Evolutionary conservation across 2,113 vertebrate species (phyloP).

Genomic region (Percopsis transmontana): DNA sequence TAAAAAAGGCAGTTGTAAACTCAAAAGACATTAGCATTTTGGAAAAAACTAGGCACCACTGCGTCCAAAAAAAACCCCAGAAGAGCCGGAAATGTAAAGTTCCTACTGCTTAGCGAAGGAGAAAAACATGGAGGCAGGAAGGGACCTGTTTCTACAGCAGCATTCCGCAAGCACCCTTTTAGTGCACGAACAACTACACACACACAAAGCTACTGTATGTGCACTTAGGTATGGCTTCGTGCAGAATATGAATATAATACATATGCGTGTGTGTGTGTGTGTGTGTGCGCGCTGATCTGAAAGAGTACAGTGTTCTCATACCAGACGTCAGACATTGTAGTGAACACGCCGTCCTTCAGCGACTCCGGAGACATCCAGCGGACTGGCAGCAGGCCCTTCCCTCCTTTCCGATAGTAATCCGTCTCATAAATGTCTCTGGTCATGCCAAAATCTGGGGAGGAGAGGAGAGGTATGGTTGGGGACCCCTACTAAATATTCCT

Average conservation of each 20-base stretch:
- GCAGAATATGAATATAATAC: constrained; percentile 10
- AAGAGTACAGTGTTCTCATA: constrained; percentile 66
- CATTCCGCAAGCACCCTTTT: constrained; percentile 23
- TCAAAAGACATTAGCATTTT: constrained; percentile 29
- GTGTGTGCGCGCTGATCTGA: constrained; percentile 6
- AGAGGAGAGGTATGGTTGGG: constrained; percentile 38
- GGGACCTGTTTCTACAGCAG: constrained; percentile 29
- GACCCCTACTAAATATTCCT: constrained; percentile 42
- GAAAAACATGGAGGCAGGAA: constrained; percentile 8
- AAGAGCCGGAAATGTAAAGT: constrained; percentile 24
- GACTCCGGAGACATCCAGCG: constrained; percentile 99
- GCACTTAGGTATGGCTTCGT: constrained; percentile 32
- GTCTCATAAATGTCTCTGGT: constrained; percentile 99
- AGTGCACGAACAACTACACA: constrained; percentile 16
- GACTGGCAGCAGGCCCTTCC: constrained; percentile 94
- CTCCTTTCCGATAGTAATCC: constrained; percentile 98
- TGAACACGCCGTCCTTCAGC: constrained; percentile 97
- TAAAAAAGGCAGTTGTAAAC: constrained; percentile 14
- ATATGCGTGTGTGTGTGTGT: constrained; percentile 15
- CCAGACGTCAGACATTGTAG: constrained; percentile 98
- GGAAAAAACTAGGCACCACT: constrained; percentile 14
- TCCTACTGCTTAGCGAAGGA: constrained; percentile 16
- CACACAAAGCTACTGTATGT: constrained; percentile 3
- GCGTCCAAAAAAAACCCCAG: background rate
- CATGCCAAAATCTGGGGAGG: constrained; percentile 92